Evolutionary conservation across 2,797 vertebrate species (phyloP).

Genomic region (Leucoraja ocellata): DNA sequence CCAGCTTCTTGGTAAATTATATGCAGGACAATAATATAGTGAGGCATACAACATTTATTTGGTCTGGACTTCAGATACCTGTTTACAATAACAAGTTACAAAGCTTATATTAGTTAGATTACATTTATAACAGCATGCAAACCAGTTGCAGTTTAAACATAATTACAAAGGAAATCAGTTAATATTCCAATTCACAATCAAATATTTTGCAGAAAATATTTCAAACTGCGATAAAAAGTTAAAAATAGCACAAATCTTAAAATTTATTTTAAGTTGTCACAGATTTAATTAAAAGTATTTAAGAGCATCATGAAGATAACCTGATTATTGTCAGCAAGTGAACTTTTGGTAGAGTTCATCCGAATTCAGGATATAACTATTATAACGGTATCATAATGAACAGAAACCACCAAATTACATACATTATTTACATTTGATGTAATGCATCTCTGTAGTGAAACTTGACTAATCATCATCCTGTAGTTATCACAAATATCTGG

Average conservation of each 20-base stretch:
- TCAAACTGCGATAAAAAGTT: not conserved
- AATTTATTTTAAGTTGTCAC: not conserved
- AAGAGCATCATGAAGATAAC: not conserved
- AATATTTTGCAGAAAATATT: not conserved
- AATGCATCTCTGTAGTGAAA: not conserved
- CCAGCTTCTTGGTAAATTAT: not conserved
- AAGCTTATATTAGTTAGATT: not conserved
- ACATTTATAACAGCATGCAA: constrained; percentile 24
- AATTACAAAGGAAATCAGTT: constrained; percentile 25
- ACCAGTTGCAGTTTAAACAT: constrained; percentile 35
- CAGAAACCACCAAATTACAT: not conserved
- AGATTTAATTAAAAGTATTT: not conserved
- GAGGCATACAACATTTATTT: not conserved
- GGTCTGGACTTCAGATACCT: not conserved
- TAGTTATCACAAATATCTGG: not conserved
- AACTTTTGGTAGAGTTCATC: not conserved
- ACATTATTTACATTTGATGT: not conserved
- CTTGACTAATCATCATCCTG: not conserved
- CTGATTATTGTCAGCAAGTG: not conserved
- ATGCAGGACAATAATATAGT: not conserved
- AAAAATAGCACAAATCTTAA: not conserved
- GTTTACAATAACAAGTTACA: not conserved
- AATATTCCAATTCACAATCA: constrained; percentile 10
- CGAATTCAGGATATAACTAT: not conserved
- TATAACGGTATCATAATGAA: not conserved